phyloP scores from a whole-genome alignment of 2,888 invertebrate species.

The Junonia oenone region DNA sequence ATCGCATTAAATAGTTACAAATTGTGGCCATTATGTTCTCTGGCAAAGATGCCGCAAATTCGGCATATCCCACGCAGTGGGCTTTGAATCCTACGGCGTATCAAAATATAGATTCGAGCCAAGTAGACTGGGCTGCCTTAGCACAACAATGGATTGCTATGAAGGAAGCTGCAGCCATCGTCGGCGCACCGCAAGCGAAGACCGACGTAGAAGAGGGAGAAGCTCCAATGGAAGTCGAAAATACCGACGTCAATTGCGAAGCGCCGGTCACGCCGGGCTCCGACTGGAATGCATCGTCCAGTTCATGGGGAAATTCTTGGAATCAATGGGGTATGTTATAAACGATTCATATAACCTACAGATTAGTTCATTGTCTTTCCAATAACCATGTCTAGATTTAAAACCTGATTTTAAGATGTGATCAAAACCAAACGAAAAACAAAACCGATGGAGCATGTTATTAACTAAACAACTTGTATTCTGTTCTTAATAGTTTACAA shows the following conservation, averaged over 20 bases:
- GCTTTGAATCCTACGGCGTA: conserved; percentile 89
- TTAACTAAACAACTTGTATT: no score
- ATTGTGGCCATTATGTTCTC: conserved; percentile 65
- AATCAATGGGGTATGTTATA: conserved; percentile 67
- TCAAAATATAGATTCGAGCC: conserved; percentile 89
- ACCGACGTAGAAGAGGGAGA: conserved; percentile 85
- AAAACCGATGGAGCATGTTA: no score
- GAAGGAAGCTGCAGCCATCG: conserved; percentile 86
- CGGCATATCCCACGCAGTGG: conserved; percentile 86
- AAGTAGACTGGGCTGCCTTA: conserved; percentile 97
- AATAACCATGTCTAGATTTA: no score
- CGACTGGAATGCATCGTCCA: conserved; percentile 59
- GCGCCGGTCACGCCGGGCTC: conserved; percentile 46
- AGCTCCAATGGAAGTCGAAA: conserved; percentile 93
- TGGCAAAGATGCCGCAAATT: conserved; percentile 81
- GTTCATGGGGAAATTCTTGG: conserved; percentile 65
- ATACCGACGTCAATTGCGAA: conserved; percentile 78
- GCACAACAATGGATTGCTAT: conserved; percentile 99
- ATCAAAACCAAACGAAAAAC: no score
- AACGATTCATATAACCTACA: background rate
- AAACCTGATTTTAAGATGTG: no score
- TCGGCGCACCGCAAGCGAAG: conserved; percentile 79
- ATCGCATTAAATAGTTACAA: conserved; percentile 1
- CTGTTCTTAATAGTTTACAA: no score
- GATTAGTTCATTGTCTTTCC: background rate